These are phyloP conservation scores for Eledona agricola DNA, from an alignment of 2,888 invertebrate genomes.

Conservation along the genomic window DNA sequence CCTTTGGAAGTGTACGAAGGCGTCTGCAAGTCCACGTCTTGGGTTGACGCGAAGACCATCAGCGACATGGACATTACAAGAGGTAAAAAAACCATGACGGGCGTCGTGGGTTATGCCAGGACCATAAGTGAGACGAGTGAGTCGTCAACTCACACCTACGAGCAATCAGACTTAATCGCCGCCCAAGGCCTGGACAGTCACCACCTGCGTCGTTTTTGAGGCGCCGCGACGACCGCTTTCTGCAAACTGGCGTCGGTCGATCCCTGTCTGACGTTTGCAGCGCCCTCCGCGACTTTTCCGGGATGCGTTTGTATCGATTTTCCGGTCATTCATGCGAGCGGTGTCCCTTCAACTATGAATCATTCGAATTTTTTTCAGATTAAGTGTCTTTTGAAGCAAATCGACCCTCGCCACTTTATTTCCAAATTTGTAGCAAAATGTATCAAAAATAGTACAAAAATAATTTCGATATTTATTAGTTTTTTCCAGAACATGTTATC, in stretches of 20 bases:
- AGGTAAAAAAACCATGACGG: constrained; percentile 29
- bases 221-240: constrained; percentile 15
- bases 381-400: too few species aligned
- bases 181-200: constrained; percentile 6
- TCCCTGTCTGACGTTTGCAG: too few species aligned
- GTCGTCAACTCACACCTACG: constrained; percentile 15
- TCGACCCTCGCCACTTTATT: too few species aligned
- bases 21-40: constrained; percentile 54
- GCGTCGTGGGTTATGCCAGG: neutral
- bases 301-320: too few species aligned
- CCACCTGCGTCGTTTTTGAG: constrained; percentile 7
- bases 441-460: too few species aligned
- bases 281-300: too few species aligned
- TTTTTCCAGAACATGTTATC: too few species aligned
- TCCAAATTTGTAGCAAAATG: too few species aligned
- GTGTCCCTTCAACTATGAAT: too few species aligned
- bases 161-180: constrained; percentile 17
- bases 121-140: constrained; percentile 7
- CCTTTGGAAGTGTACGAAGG: constrained; percentile 48
- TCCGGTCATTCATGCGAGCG: too few species aligned
- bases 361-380: too few species aligned
- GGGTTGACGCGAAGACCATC: constrained; percentile 54
- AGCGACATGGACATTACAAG: constrained; percentile 37
- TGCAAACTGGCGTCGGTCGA: constrained; percentile 35
- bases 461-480: too few species aligned